These are phyloP conservation scores for Stegodyphus dumicola DNA, from an alignment of 1,140 invertebrate genomes.

Conservation along the genomic window DNA sequence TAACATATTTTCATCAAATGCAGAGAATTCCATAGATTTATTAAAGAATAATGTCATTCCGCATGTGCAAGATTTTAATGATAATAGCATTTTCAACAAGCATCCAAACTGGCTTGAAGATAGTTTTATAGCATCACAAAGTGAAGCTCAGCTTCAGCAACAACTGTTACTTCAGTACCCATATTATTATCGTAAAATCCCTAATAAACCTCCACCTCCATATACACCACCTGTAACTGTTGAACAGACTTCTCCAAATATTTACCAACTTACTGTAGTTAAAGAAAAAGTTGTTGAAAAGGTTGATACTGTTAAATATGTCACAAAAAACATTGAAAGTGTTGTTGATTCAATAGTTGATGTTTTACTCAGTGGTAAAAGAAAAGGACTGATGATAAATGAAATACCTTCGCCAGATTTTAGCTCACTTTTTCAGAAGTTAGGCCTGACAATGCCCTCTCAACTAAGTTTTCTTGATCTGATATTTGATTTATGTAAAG, in stretches of 20 bases:
- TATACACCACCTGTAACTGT: conserved; percentile 74
- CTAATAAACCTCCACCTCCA: conserved; percentile 79
- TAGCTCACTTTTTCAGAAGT: background rate
- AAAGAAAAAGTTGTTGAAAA: conserved; percentile 28
- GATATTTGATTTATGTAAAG: conserved; percentile 76
- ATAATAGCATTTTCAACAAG: conserved; percentile 40
- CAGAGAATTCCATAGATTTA: too few species aligned
- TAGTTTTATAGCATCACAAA: conserved; percentile 62
- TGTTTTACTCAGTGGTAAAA: conserved; percentile 15
- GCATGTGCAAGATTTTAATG: conserved; percentile 9
- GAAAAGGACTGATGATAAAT: conserved; percentile 9
- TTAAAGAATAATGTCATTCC: too few species aligned
- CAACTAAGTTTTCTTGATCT: conserved; percentile 69
- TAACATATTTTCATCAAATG: too few species aligned
- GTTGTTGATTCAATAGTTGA: conserved; percentile 16
- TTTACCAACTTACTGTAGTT: conserved; percentile 4
- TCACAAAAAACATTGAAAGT: conserved; percentile 21
- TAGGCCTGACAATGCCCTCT: conserved; percentile 33
- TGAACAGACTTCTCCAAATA: background rate
- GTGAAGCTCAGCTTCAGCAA: conserved; percentile 30
- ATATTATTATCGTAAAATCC: conserved; percentile 75
- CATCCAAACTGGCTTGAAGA: conserved; percentile 65
- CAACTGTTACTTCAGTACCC: conserved; percentile 58
- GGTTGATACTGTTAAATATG: conserved; percentile 14
- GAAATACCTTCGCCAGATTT: conserved; percentile 6